Percentiles rank a stretch among this genome's conserved stretches.
These are phyloP conservation scores for Tokudaia muenninki DNA, from an alignment of 2,797 vertebrate species.

Conservation along the genomic window DNA sequence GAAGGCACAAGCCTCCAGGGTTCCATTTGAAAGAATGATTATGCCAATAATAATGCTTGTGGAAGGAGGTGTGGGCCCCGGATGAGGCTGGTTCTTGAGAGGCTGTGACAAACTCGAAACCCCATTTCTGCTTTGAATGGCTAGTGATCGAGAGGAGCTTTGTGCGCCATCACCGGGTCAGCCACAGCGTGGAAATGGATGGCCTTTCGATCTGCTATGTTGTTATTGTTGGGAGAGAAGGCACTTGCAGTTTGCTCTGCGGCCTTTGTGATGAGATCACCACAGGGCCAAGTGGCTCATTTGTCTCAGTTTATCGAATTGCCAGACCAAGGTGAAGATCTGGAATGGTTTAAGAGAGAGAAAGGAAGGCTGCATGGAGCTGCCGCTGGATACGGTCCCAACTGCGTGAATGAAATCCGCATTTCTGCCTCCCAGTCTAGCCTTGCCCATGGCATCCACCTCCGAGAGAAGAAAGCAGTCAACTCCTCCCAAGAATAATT, in stretches of 20 bases:
- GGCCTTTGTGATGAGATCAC: conserved; percentile 84
- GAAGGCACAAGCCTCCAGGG: conserved; percentile 77
- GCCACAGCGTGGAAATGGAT: conserved; percentile 77
- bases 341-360: conserved; percentile 79
- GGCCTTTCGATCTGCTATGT: conserved; percentile 78
- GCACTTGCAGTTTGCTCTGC: conserved; percentile 77
- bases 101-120: conserved; percentile 77
- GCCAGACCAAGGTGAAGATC: conserved; percentile 84
- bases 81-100: conserved; percentile 62
- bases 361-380: conserved; percentile 53
- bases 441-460: not conserved
- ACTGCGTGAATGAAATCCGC: conserved; percentile 63
- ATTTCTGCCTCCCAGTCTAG: not conserved
- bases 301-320: conserved; percentile 88
- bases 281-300: conserved; percentile 82
- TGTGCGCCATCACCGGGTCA: conserved; percentile 70
- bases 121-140: conserved; percentile 78
- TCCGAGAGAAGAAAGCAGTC: conserved; percentile 16
- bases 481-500: conserved; percentile 36
- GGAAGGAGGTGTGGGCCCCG: conserved; percentile 71
- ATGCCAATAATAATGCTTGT: conserved; percentile 77
- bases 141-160: conserved; percentile 56
- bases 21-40: conserved; percentile 84
- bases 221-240: conserved; percentile 81
- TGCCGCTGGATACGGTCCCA: conserved; percentile 73